Percentiles rank a stretch among this genome's conserved stretches.
phyloP scores from a whole-genome alignment of 1,140 invertebrate genomes.

The Hycleus phaleratus region DNA sequence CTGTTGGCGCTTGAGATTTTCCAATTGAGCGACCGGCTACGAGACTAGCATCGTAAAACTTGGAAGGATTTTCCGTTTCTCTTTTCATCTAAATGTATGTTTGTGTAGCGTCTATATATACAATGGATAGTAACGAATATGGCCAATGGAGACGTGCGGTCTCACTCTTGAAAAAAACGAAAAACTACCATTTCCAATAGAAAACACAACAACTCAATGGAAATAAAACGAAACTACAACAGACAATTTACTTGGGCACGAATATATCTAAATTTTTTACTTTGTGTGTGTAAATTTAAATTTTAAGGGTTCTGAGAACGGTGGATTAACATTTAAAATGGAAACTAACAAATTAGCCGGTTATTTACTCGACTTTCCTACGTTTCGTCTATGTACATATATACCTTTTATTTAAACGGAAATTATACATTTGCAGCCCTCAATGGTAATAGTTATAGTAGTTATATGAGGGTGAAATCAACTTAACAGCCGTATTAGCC shows the following conservation, averaged over 20 bases:
- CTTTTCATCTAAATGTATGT: not conserved
- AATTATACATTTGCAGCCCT: conserved; percentile 21
- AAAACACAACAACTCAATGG: not conserved
- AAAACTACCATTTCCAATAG: not conserved
- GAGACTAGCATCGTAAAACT: conserved; percentile 22
- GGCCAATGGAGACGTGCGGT: not conserved
- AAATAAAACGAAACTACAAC: too few species aligned
- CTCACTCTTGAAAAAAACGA: not conserved
- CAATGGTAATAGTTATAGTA: not conserved
- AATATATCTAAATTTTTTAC: too few species aligned
- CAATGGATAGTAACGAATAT: conserved; percentile 15
- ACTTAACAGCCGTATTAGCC: too few species aligned
- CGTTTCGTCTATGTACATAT: conserved; percentile 13
- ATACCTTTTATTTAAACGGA: conserved; percentile 13
- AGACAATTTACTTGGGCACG: too few species aligned
- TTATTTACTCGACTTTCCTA: conserved; percentile 24
- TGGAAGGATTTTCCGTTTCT: conserved; percentile 15
- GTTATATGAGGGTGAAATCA: too few species aligned
- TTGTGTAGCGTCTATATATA: not conserved
- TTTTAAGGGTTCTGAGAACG: too few species aligned
- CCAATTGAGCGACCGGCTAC: conserved; percentile 21
- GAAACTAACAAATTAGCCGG: conserved; percentile 19
- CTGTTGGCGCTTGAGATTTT: conserved; percentile 24
- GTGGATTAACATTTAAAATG: too few species aligned
- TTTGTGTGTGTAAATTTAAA: too few species aligned